Conservation (phyloP, 2,113 vertebrate species). For the Chunga burmeisteri region DNA sequence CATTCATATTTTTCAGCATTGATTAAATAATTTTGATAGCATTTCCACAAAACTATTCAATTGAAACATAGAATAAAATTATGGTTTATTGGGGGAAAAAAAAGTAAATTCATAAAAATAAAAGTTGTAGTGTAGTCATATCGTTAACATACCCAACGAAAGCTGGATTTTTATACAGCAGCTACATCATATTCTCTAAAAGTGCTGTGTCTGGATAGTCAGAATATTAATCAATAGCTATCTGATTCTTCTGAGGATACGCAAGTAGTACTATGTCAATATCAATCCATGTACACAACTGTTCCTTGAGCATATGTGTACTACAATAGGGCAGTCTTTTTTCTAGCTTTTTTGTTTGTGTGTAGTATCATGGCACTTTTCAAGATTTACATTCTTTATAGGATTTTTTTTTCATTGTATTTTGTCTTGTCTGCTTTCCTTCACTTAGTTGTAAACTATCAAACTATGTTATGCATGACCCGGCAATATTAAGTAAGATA, state of each 20-base stretch:
- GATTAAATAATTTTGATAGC: neutral
- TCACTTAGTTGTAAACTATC: neutral
- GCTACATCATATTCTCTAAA: neutral
- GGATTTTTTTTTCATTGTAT: neutral
- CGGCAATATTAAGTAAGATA: neutral
- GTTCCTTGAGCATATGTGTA: neutral
- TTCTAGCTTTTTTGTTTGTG: neutral
- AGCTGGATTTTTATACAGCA: neutral
- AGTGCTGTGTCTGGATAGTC: neutral
- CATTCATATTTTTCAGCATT: neutral
- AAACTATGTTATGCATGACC: neutral
- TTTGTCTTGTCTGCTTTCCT: neutral
- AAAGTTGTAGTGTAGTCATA: neutral
- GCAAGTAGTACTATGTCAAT: neutral
- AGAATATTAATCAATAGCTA: neutral
- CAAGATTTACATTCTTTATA: neutral
- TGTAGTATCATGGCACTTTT: rapidly evolving
- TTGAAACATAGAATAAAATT: neutral
- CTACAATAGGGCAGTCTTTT: neutral
- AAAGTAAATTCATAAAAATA: neutral
- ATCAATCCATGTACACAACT: neutral
- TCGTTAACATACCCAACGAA: neutral
- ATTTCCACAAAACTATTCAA: neutral
- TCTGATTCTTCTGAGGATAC: neutral
- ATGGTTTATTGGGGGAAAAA: neutral